Base-by-base conservation (phyloP, 2,888 invertebrate genomes). In the Spisula solida region DNA sequence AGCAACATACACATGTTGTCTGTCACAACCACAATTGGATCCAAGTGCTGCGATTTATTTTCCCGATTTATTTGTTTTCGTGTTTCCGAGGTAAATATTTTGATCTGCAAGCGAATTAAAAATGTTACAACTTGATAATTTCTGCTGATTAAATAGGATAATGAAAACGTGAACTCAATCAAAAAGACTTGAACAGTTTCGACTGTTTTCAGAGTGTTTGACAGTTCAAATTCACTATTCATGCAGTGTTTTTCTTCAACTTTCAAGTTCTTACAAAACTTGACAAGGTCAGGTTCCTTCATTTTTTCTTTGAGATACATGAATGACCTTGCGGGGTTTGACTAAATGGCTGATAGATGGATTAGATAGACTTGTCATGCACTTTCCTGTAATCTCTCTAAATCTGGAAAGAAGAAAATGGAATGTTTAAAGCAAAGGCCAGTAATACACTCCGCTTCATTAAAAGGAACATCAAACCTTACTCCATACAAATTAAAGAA, bases 1-100 rank as follows among this genome's bases (percentile, higher is more conserved):
- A 93, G 93, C 93, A 93, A 93, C 93, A 90, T 80, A 87, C 91
- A 88, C 92, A 90, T 90, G 92, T 92, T 90, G 90, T 83, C 89
- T 78, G 66, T 91, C 87, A 86, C 88, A 82, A 92, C 92, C 55
- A 47, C 41, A 83, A 75, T 75, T 83, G 75, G 83, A 47, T 83
- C 70, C 51, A 83, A 51, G 48, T 82, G 47, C 31, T 51, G 20
- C 75, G 70, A 48, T 29, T 29, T 20, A n/a, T 75, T 83, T 83
- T 51, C 83, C 75, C 75, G 31, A 16, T 29, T 75, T 51, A 48
- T 75, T 51, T n/a, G 25, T 83, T 12, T 31, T 10, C 29, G 48
- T 48, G 70, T 16, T n/a, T 10, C 29, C 4, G 70, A 83, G 83
- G 83, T 83, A 82, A 48, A 16, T 41, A 2, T 55, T 60, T 82